Conservation (phyloP, 2,113 vertebrate genomes). For the Craseonycteris thonglongyai region DNA sequence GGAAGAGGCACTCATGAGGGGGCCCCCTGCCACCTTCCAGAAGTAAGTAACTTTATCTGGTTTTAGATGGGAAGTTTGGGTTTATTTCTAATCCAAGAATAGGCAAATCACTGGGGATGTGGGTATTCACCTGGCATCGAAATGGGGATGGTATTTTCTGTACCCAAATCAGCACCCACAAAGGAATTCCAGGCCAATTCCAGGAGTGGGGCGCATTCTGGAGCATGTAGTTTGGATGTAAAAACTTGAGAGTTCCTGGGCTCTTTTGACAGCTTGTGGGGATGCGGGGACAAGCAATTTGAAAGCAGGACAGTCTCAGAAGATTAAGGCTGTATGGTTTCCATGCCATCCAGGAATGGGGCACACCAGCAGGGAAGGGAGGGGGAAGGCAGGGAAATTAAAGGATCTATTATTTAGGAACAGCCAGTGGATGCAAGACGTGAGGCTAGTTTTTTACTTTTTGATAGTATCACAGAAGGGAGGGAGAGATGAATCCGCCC, state of each 20-base stretch:
- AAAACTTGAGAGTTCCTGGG: background rate
- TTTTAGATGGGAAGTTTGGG: background rate
- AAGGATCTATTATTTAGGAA: background rate
- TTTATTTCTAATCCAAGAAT: background rate
- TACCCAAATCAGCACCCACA: background rate
- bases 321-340: background rate
- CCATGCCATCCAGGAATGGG: background rate
- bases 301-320: background rate
- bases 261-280: background rate
- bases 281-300: background rate
- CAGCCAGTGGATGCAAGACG: background rate
- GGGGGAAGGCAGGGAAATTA: background rate
- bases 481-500: background rate
- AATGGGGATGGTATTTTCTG: background rate
- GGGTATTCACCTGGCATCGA: background rate
- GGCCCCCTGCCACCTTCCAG: background rate
- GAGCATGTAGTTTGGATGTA: background rate
- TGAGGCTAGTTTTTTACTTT: background rate
- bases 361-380: background rate
- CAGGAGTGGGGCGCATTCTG: background rate
- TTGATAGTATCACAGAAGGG: background rate
- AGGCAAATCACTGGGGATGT: background rate
- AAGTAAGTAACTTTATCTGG: background rate
- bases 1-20: background rate
- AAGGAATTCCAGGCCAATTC: background rate